Evolutionary conservation across 2,113 vertebrate genomes (phyloP).

Genomic region (Mesitornis unicolor): DNA sequence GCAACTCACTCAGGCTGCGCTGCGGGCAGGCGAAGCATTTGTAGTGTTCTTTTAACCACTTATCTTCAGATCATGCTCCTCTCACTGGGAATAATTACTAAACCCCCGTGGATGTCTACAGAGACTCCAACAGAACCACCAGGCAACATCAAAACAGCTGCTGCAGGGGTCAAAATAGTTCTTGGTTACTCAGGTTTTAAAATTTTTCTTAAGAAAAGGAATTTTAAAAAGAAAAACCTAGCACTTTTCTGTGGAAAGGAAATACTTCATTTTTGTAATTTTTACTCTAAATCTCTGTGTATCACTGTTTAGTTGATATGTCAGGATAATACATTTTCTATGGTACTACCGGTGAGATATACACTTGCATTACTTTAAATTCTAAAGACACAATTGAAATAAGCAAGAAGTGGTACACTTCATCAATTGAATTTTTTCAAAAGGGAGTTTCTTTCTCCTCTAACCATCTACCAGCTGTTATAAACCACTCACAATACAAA

Average conservation of each 20-base stretch:
- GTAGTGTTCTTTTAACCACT: background rate
- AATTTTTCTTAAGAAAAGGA: slow-evolving; percentile 25
- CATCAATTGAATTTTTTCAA: background rate
- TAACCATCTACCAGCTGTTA: background rate
- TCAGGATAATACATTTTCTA: background rate
- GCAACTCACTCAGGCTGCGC: background rate
- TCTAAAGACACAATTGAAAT: background rate
- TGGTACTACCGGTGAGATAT: background rate
- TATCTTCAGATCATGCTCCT: background rate
- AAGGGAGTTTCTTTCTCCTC: background rate
- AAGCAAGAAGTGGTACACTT: background rate
- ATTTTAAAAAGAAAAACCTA: slow-evolving; percentile 46
- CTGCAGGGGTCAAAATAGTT: slow-evolving; percentile 44
- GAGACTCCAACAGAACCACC: background rate
- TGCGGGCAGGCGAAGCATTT: slow-evolving; percentile 5
- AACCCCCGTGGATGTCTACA: background rate
- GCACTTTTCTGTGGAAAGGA: background rate
- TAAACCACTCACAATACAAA: background rate
- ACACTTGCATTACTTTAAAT: background rate
- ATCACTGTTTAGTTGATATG: background rate
- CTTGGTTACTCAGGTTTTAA: slow-evolving; percentile 28
- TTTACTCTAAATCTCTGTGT: background rate
- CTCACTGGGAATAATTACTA: slow-evolving; percentile 31
- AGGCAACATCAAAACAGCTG: slow-evolving; percentile 43
- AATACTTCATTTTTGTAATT: background rate